These are phyloP conservation scores for Lepidochitona cinerea DNA, from an alignment of 2,888 invertebrate species.

Conservation along the genomic window DNA sequence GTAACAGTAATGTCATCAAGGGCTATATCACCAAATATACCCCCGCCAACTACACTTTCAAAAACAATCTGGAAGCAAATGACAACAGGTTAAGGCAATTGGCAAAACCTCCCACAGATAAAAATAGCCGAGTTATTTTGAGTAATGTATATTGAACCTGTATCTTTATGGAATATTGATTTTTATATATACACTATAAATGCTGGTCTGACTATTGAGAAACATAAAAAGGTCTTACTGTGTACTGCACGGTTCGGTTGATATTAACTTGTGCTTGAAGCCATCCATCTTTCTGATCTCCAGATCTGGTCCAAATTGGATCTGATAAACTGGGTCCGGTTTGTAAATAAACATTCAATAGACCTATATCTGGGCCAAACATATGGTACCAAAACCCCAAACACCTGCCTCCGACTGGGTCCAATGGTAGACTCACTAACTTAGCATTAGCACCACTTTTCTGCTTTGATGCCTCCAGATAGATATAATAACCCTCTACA, in stretches of 20 bases:
- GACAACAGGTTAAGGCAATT: too few species aligned
- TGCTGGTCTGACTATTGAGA: too few species aligned
- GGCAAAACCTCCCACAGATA: too few species aligned
- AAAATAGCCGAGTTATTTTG: too few species aligned
- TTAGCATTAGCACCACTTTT: constrained; percentile 47
- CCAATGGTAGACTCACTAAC: constrained; percentile 46
- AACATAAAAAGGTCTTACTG: too few species aligned
- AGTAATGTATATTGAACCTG: too few species aligned
- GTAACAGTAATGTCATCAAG: constrained; percentile 53
- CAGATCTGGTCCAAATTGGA: background rate
- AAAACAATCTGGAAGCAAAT: constrained; percentile 52
- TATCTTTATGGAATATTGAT: too few species aligned
- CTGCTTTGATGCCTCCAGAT: constrained; percentile 59
- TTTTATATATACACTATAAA: too few species aligned
- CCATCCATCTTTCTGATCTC: background rate
- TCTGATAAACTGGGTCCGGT: constrained; percentile 21
- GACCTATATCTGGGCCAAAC: constrained; percentile 55
- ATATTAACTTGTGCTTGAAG: background rate
- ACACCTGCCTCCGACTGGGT: constrained; percentile 3
- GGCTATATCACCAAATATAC: constrained; percentile 51
- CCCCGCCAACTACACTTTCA: constrained; percentile 46
- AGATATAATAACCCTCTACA: constrained; percentile 51
- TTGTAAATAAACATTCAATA: constrained; percentile 50
- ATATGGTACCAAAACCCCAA: constrained; percentile 50
- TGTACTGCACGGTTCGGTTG: background rate